A percentile compares a stretch with the other conserved stretches of the same genome.
Conservation (phyloP, 2,797 vertebrate species). For the Macrochelys suwanniensis region DNA sequence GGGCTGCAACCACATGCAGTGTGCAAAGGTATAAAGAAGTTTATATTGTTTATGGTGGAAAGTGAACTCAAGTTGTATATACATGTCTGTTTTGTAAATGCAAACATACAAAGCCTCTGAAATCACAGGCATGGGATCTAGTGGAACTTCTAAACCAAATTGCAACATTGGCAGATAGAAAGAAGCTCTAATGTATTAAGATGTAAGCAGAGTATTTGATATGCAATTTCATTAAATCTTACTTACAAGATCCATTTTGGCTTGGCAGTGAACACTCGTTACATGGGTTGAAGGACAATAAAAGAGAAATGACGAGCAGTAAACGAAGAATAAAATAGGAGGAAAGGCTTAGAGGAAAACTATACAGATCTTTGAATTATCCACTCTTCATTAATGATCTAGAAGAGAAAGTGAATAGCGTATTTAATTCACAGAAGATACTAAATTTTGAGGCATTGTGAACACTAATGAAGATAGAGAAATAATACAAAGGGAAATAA, state of each 20-base stretch:
- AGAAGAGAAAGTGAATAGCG: neutral
- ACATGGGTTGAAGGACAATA: neutral
- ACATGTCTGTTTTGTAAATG: neutral
- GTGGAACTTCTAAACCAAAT: neutral
- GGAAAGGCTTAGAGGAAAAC: neutral
- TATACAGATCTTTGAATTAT: neutral
- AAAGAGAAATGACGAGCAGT: neutral
- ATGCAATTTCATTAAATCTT: neutral
- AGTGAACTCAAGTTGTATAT: neutral
- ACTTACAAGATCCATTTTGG: neutral
- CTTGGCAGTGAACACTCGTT: neutral
- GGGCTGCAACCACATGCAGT: slow-evolving; percentile 99
- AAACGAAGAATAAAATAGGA: neutral
- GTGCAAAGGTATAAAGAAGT: slow-evolving; percentile 88
- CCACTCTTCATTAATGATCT: neutral
- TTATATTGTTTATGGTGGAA: neutral
- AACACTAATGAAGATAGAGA: neutral
- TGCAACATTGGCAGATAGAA: neutral
- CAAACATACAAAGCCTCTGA: neutral
- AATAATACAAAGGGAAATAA: neutral
- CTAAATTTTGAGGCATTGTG: neutral
- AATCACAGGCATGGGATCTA: neutral
- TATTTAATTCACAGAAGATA: neutral
- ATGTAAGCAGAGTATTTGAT: neutral
- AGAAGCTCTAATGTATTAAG: neutral